These are phyloP conservation scores for Psophia crepitans DNA, from an alignment of 2,113 vertebrate species.

Conservation along the genomic window DNA sequence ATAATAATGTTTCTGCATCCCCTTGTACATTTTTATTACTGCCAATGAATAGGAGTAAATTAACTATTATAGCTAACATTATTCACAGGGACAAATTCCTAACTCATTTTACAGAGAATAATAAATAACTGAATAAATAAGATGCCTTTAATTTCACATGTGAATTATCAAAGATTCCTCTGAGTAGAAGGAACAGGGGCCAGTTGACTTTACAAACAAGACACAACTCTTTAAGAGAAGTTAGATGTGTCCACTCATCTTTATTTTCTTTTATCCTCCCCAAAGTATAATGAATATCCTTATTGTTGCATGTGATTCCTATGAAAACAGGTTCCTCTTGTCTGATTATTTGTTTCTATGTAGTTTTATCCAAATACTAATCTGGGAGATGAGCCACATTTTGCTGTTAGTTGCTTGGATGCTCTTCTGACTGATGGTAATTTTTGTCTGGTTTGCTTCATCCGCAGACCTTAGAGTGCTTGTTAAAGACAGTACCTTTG, in stretches of 20 bases:
- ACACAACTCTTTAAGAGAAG: conserved; percentile 21
- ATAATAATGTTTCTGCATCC: conserved; percentile 83
- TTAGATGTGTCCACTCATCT: conserved; percentile 16
- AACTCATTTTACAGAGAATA: conserved; percentile 79
- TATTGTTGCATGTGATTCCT: background rate
- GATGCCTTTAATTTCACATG: conserved; percentile 81
- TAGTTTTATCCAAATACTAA: conserved; percentile 13
- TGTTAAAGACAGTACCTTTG: background rate
- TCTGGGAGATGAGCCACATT: conserved; percentile 20
- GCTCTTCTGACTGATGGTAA: conserved; percentile 13
- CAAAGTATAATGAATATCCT: background rate
- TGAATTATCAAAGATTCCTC: conserved; percentile 76
- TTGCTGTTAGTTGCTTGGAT: conserved; percentile 1
- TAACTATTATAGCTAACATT: conserved; percentile 82
- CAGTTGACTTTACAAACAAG: conserved; percentile 58
- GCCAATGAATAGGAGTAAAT: conserved; percentile 85
- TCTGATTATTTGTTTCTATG: background rate
- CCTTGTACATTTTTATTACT: conserved; percentile 83
- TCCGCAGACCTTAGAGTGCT: background rate
- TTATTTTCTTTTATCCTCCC: background rate
- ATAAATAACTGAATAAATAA: conserved; percentile 83
- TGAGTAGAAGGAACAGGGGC: conserved; percentile 34
- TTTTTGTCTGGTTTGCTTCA: background rate
- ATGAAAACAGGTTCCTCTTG: background rate
- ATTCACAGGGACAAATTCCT: conserved; percentile 81